Base-by-base conservation (phyloP, 2,888 invertebrate species). In the Iselma pallidipennis region DNA sequence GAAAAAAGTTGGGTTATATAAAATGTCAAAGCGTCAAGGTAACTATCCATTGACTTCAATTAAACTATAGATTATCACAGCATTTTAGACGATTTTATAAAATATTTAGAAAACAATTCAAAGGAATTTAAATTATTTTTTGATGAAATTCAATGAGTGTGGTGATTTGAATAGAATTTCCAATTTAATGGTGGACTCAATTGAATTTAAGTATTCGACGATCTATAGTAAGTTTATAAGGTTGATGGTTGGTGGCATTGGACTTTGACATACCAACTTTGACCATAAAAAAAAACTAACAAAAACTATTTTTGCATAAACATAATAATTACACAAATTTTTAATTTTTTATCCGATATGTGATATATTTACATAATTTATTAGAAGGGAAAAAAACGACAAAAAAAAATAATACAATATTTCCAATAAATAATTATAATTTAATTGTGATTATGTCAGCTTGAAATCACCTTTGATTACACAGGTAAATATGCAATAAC, bases 281-380 rank as follows among this genome's bases (percentile, higher is more conserved):
- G 21, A 6, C 21, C 2, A 21, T 10, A 0, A 45, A 45, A 45
- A 45, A 21, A 45, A 21, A 19, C 45, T 45, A 45, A 45, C 19
- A 45, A 45, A 45, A 4, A 29, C 2, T 2, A 28, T 14, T 25
- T 25, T 25, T 6, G 25, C 6, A 25, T 25, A 25, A 25, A n/a
- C n/a, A n/a, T n/a, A n/a, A 25, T 25, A 4, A 25, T 25, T 25
- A 6, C 25, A 25, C 25, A 29, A 31, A 52, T 29, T 29, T 14
- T 7, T 52, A 29, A 10, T n/a, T 49, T 60, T 57, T 23, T 37
- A 28, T 33, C 26, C 55, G 58, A 55, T 55, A 62, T 62, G 62
- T 58, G 58, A 58, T 56, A 54, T 56, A 57, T 59, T 59, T 59
- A 63, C 33, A 59, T 59, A 59, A 62, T 62, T 58, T 51, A n/a